Conservation (phyloP, 2,888 invertebrate genomes). For the Thereva nobilitata region DNA sequence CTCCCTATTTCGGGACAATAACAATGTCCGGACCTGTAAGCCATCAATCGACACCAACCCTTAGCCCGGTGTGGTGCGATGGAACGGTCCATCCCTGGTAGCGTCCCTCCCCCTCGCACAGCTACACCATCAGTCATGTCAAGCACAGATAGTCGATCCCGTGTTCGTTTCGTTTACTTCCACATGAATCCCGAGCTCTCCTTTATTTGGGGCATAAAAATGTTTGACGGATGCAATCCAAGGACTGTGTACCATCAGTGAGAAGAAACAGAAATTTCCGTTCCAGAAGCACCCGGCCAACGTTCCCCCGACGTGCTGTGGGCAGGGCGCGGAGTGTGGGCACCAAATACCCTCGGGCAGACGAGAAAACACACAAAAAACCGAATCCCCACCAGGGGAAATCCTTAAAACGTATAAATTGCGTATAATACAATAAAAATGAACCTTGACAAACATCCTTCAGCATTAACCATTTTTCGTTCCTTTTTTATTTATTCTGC, state of each 20-base stretch:
- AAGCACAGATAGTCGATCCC: background rate
- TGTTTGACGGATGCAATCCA: constrained; percentile 10
- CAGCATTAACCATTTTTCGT: constrained; percentile 38
- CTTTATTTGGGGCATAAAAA: constrained; percentile 7
- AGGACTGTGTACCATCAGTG: background rate
- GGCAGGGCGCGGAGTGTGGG: background rate
- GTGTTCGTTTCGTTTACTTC: background rate
- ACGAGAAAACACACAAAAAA: background rate
- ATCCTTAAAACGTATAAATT: constrained; percentile 40
- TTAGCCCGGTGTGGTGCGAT: background rate
- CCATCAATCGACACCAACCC: constrained; percentile 9
- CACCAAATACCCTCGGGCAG: background rate
- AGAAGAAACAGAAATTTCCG: constrained; percentile 19
- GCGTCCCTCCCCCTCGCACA: constrained; percentile 1
- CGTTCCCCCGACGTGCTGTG: constrained; percentile 3
- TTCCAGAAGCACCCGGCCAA: background rate
- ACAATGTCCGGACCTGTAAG: constrained; percentile 19
- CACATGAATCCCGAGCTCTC: background rate
- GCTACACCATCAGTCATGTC: background rate
- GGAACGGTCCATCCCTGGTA: background rate
- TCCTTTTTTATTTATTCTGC: constrained; percentile 19
- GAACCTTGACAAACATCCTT: constrained; percentile 42
- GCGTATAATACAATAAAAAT: constrained; percentile 42
- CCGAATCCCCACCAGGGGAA: background rate
- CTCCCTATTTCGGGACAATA: constrained; percentile 14